These are phyloP conservation scores for Aricia artaxerxes DNA, from an alignment of 2,888 invertebrate species.

Conservation along the genomic window DNA sequence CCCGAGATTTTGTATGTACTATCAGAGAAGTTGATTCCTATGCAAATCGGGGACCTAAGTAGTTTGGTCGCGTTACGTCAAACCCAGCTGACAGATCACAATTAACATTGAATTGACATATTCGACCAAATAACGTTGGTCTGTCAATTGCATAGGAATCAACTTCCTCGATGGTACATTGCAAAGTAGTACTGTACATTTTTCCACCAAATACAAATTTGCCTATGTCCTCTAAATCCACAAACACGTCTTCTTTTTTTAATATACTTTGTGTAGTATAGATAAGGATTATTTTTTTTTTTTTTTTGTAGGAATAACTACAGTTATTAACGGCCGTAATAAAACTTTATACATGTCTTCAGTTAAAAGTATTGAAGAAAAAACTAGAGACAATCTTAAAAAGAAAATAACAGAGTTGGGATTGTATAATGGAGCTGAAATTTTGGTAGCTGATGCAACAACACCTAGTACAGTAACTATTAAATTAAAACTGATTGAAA, in stretches of 20 bases:
- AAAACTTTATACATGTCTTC: slow-evolving; percentile 96
- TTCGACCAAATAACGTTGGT: no score
- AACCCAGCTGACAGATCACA: no score
- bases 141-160: no score
- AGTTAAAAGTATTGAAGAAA: slow-evolving; percentile 94
- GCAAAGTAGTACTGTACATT: no score
- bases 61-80: no score
- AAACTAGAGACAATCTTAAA: slow-evolving; percentile 92
- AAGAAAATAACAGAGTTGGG: slow-evolving; percentile 93
- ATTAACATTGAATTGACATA: no score
- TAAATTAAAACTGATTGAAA: slow-evolving; percentile 83
- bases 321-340: slow-evolving; percentile 89
- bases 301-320: slow-evolving; percentile 84
- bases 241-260: neutral
- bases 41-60: no score
- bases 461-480: slow-evolving; percentile 91
- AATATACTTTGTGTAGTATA: neutral
- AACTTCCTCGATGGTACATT: no score
- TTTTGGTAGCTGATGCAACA: slow-evolving; percentile 95
- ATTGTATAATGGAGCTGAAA: slow-evolving; percentile 89
- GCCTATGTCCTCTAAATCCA: no score
- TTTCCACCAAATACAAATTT: no score
- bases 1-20: no score
- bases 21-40: no score
- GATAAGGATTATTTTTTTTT: neutral